Conservation (phyloP, 2,888 invertebrate genomes). For the Callosobruchus maculatus region DNA sequence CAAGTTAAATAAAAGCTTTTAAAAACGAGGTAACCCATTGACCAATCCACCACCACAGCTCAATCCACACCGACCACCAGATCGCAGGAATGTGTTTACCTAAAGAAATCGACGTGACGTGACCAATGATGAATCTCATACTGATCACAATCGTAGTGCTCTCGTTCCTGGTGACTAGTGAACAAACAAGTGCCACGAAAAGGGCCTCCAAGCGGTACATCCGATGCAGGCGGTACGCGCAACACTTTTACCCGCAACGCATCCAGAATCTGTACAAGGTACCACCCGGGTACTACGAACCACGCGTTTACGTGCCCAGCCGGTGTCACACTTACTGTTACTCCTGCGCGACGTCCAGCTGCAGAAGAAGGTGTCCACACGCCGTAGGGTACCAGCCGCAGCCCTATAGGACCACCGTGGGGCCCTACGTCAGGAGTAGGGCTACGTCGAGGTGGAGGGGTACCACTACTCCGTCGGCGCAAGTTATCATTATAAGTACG, state of each 20-base stretch:
- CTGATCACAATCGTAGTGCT: background rate
- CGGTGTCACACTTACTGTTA: constrained; percentile 26
- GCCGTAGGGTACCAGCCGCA: background rate
- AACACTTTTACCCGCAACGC: constrained; percentile 22
- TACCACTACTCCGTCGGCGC: background rate
- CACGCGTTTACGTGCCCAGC: constrained; percentile 3
- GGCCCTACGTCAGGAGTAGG: background rate
- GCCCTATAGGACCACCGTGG: background rate
- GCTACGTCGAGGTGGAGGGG: background rate
- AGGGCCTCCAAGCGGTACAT: background rate
- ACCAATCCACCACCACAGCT: background rate
- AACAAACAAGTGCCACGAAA: background rate
- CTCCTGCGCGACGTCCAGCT: constrained; percentile 27
- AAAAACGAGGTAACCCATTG: too few species aligned
- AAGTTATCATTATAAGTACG: background rate
- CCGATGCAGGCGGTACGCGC: background rate
- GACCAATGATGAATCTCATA: background rate
- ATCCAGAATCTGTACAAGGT: constrained; percentile 17
- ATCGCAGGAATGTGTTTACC: background rate
- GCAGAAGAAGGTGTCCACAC: constrained; percentile 27
- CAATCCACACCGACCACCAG: background rate
- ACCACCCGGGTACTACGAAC: constrained; percentile 13
- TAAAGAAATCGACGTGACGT: background rate
- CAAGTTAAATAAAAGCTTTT: too few species aligned
- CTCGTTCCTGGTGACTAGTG: background rate